These are phyloP conservation scores for Ginglymostoma cirratum DNA, from an alignment of 2,113 vertebrate species.

Conservation along the genomic window DNA sequence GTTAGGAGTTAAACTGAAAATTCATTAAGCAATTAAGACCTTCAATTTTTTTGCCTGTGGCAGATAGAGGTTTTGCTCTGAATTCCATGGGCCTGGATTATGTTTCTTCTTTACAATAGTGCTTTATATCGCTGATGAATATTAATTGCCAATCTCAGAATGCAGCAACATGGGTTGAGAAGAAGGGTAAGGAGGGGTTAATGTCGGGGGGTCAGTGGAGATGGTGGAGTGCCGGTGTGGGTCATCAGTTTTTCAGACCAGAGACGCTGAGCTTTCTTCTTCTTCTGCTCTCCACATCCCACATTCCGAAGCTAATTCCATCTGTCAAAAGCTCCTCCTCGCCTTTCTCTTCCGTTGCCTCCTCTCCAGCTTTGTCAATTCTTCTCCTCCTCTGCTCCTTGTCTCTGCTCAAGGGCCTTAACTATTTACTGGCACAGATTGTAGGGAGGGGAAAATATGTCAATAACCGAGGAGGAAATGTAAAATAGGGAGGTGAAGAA, in stretches of 20 bases:
- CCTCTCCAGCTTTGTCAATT: too few species aligned
- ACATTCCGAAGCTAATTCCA: neutral
- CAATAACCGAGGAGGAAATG: neutral
- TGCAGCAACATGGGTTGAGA: neutral
- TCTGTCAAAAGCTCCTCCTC: neutral
- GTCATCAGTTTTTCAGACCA: neutral
- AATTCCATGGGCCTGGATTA: neutral
- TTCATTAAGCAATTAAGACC: neutral
- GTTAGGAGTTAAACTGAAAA: neutral
- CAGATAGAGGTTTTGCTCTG: neutral
- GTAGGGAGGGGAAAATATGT: neutral
- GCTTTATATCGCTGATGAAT: neutral
- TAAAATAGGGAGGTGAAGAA: neutral
- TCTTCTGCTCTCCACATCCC: neutral
- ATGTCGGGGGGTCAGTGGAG: neutral
- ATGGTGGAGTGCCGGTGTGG: neutral
- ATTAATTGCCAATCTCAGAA: neutral
- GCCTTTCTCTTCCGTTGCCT: neutral
- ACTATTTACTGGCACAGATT: slow-evolving; percentile 11
- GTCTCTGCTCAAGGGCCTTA: neutral
- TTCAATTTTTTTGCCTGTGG: neutral
- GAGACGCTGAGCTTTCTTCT: neutral
- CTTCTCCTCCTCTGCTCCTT: neutral
- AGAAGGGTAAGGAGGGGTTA: too few species aligned
- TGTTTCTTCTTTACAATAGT: neutral